Evolutionary conservation across 2,113 vertebrate genomes (phyloP).

Genomic region (Eublepharis macularius): DNA sequence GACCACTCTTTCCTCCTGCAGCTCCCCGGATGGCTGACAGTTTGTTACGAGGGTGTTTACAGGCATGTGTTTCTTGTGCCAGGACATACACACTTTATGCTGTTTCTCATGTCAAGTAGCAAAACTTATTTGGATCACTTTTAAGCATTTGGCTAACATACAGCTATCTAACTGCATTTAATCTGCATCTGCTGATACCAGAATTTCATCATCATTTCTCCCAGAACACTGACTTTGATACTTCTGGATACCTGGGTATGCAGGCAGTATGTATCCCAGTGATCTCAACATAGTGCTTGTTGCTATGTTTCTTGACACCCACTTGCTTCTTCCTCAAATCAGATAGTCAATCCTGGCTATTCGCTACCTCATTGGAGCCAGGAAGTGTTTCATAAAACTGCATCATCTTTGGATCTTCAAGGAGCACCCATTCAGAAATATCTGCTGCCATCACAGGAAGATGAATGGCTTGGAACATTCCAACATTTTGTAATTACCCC

Average conservation of each 20-base stretch:
- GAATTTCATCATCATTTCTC: constrained; percentile 62
- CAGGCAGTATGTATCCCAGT: neutral
- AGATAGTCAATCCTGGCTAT: no score
- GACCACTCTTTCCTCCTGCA: constrained; percentile 60
- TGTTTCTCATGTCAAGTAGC: constrained; percentile 30
- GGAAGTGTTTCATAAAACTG: no score
- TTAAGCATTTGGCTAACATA: constrained; percentile 40
- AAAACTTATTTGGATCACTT: constrained; percentile 53
- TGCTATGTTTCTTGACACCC: no score
- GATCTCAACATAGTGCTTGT: no score
- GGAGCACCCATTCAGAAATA: no score
- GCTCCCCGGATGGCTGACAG: constrained; percentile 64
- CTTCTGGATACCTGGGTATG: neutral
- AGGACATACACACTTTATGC: constrained; percentile 29
- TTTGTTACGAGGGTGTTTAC: constrained; percentile 61
- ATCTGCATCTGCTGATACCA: constrained; percentile 59
- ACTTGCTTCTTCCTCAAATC: no score
- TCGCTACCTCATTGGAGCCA: no score
- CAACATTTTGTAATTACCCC: no score
- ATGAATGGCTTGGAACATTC: no score
- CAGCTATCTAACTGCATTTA: constrained; percentile 47
- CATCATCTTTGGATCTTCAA: no score
- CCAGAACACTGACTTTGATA: constrained; percentile 7
- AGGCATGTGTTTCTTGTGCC: constrained; percentile 63
- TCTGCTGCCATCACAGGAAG: no score